Evolutionary conservation across 2,888 invertebrate species (phyloP).

Genomic region (Lordiphosa fenestrarum): DNA sequence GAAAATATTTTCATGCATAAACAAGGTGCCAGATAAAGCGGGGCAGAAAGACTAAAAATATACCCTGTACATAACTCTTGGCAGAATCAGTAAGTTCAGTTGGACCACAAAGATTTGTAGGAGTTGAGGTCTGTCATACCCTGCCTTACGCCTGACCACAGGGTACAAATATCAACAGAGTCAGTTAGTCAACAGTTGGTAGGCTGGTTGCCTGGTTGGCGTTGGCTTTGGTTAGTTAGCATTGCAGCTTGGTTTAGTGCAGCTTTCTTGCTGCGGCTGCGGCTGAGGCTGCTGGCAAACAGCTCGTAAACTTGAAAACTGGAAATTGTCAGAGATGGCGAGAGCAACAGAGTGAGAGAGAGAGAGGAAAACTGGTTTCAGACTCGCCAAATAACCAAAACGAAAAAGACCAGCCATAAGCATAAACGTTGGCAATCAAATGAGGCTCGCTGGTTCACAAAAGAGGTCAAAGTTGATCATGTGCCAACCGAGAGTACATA

Average conservation of each 20-base stretch:
- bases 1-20: slow-evolving; percentile 61
- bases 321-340: slow-evolving; percentile 37
- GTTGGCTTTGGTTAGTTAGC: slow-evolving; percentile 20
- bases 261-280: slow-evolving; percentile 30
- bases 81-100: no score
- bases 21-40: slow-evolving; percentile 56
- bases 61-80: no score
- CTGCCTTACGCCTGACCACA: no score
- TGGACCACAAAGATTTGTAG: no score
- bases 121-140: no score
- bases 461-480: slow-evolving; percentile 70
- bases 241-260: slow-evolving; percentile 20
- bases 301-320: slow-evolving; percentile 69
- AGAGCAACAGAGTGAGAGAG: not conserved
- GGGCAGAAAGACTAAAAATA: not conserved
- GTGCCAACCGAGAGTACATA: slow-evolving; percentile 28
- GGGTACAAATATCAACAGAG: slow-evolving; percentile 13
- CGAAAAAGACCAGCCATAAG: slow-evolving; percentile 33
- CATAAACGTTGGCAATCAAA: slow-evolving; percentile 70
- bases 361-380: slow-evolving; percentile 53
- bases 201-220: slow-evolving; percentile 8
- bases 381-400: slow-evolving; percentile 52
- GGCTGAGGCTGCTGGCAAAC: slow-evolving; percentile 51
- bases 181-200: slow-evolving; percentile 56
- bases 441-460: slow-evolving; percentile 59